phyloP scores from a whole-genome alignment of 2,797 vertebrate genomes.

The Molossus alvarezi region DNA sequence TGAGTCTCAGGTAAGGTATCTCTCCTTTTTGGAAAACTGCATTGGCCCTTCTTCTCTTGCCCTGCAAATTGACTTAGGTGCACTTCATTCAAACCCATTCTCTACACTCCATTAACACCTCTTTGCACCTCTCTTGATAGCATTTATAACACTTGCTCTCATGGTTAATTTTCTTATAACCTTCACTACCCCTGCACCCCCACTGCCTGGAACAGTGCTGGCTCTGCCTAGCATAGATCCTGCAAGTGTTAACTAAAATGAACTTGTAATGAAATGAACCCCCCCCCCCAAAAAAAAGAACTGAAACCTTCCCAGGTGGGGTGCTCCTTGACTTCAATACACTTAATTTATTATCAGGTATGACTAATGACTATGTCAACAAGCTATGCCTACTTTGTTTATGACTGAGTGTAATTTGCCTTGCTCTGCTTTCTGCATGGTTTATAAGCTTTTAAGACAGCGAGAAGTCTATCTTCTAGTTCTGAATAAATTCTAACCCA shows the following conservation, averaged over 20 bases:
- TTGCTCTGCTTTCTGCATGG: not conserved
- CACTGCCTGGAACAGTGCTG: not conserved
- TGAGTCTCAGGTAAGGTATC: not conserved
- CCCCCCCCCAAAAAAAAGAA: too few species aligned
- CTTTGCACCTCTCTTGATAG: not conserved
- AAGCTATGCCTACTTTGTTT: not conserved
- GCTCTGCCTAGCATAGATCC: not conserved
- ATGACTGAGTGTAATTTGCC: conserved; percentile 41
- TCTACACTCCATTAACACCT: not conserved
- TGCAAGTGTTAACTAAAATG: not conserved
- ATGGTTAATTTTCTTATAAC: conserved; percentile 27
- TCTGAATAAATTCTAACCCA: conserved; percentile 49
- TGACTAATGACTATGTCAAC: not conserved
- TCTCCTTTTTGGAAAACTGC: not conserved
- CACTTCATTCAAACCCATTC: not conserved
- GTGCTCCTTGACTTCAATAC: not conserved
- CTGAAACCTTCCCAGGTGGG: not conserved
- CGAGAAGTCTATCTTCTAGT: conserved; percentile 23
- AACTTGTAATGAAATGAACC: not conserved
- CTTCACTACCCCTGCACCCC: not conserved
- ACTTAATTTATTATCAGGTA: not conserved
- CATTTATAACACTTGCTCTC: not conserved
- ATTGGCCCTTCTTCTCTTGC: not conserved
- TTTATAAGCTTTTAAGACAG: conserved; percentile 40
- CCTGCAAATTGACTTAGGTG: not conserved